phyloP scores from a whole-genome alignment of 2,797 vertebrate species.

The Simalia tracyae region DNA sequence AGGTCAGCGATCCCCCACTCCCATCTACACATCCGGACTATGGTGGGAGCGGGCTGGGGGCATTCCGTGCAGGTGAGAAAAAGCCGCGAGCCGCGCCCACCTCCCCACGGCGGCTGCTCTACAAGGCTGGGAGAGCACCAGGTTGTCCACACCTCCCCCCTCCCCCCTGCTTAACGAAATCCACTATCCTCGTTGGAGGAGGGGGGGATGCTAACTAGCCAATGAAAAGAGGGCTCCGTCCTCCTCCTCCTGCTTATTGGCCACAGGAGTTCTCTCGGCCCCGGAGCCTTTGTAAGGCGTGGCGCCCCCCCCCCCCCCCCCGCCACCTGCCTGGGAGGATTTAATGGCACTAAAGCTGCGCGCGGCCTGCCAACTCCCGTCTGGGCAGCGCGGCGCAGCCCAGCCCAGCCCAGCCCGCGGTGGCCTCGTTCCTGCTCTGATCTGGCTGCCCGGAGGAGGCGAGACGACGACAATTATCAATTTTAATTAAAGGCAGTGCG shows the following conservation, averaged over 20 bases:
- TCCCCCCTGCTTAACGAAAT: background rate
- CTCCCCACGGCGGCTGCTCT: background rate
- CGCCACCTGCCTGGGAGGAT: too few species aligned
- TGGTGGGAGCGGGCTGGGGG: background rate
- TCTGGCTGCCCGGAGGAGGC: background rate
- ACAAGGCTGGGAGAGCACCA: background rate
- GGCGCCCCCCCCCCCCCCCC: background rate
- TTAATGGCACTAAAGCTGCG: background rate
- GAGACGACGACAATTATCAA: conserved; percentile 13
- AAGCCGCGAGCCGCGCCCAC: background rate
- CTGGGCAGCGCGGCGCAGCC: accelerated
- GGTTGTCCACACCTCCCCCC: background rate
- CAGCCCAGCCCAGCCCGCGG: background rate
- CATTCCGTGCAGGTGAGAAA: background rate
- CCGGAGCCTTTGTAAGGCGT: background rate
- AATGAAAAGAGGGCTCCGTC: background rate
- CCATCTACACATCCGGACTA: background rate
- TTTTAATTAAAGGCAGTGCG: conserved; percentile 30
- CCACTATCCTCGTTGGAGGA: background rate
- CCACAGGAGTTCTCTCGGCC: background rate
- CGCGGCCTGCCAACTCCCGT: background rate
- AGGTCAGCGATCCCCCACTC: background rate
- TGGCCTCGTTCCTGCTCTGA: background rate
- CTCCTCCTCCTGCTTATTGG: background rate
- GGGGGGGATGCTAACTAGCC: background rate